Evolutionary conservation across 1,140 invertebrate genomes (phyloP).

Genomic region (Calliopsis andreniformis): DNA sequence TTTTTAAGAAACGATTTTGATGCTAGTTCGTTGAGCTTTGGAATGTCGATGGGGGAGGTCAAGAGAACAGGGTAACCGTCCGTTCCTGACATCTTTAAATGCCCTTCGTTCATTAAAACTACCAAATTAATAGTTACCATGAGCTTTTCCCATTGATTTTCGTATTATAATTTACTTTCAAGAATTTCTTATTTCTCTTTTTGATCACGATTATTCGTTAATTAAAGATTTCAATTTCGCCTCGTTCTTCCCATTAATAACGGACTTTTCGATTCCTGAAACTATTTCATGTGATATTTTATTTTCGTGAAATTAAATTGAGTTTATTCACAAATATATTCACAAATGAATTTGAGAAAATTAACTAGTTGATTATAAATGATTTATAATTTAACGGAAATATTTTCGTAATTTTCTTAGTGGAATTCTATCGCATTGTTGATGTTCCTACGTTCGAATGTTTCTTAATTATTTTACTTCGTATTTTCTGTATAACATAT

Average conservation of each 20-base stretch:
- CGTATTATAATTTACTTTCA: not conserved
- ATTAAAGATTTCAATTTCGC: not conserved
- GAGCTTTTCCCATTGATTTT: not conserved
- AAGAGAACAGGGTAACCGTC: constrained; percentile 36
- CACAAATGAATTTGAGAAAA: not conserved
- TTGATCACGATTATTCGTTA: not conserved
- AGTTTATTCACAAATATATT: too few species aligned
- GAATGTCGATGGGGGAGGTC: constrained; percentile 8
- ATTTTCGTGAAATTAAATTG: too few species aligned
- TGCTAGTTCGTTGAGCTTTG: not conserved
- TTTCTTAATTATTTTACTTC: not conserved
- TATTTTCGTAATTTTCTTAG: not conserved
- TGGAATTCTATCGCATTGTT: not conserved
- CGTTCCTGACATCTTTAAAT: constrained; percentile 65
- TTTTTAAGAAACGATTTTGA: not conserved
- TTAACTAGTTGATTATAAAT: not conserved
- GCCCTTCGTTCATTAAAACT: constrained; percentile 16
- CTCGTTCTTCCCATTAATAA: not conserved
- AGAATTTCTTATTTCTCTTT: not conserved
- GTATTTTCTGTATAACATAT: not conserved
- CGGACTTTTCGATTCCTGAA: not conserved
- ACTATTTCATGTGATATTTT: not conserved
- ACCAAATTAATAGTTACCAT: not conserved
- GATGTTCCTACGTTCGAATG: not conserved
- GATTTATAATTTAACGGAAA: not conserved